Base-by-base conservation (phyloP, 2,888 invertebrate species). In the Copidosoma aretas region DNA sequence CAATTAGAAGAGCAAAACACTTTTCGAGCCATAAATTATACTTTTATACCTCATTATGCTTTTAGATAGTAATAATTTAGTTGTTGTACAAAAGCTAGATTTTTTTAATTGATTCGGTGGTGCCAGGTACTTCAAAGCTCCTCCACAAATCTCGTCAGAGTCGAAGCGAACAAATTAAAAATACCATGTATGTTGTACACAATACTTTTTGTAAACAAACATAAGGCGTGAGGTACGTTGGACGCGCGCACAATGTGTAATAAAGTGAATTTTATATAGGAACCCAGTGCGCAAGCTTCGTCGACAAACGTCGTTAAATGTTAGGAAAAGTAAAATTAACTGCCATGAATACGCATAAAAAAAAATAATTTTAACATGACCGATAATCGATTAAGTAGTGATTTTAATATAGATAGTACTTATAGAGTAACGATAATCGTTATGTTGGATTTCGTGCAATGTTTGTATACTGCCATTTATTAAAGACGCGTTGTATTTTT, bases 281-380 rank as follows among this genome's bases (percentile, higher is more conserved):
- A 32, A 32, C 8, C 32, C 32, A 32, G 41, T 58, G 32, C 32
- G 46, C 54, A 57, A 63, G 57, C 49, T 64, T 66, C 49, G 63
- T 68, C 65, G 22, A 21, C 8, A 5, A 8, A 64, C 41, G 71
- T 60, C 60, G 24, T 66, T 66, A 68, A 66, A 66, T 64, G 1
- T 68, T 64, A 54, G 62, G 66, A 71, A 68, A 57, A 67, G 8
- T 32, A 32, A 32, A 32, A 32, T 32, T 32, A 32, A 77, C 78
- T 78, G 78, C 77, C 78, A 74, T 73, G 71, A 72, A 67, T 72
- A 68, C 60, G 63, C 65, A 67, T 41, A 66, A 66, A 73, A 68
- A 64, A 70, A 71, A 24, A 32, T 32, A 32, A 32, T 32, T 32
- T 8, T 5, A 32, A 64, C 60, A 64, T 65, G 64, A 71, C 60